A percentile compares a stretch with the other conserved stretches of the same genome.
Evolutionary conservation across 2,797 vertebrate species (phyloP).

Genomic region (Neosalanx taihuensis): DNA sequence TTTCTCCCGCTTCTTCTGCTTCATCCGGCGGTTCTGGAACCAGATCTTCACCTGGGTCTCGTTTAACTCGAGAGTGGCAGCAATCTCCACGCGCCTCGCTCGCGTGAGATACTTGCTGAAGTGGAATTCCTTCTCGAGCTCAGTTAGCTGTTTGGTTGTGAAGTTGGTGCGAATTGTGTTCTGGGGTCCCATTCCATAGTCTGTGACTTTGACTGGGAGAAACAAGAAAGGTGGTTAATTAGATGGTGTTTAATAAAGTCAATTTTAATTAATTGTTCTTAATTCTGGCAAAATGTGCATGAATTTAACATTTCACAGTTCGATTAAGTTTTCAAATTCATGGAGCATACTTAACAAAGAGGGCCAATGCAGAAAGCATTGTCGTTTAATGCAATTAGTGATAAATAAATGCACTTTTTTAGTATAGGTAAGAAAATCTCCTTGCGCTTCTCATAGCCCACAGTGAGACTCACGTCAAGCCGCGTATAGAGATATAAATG

Average conservation of each 20-base stretch:
- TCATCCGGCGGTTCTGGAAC: conserved; percentile 98
- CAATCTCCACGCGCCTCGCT: conserved; percentile 91
- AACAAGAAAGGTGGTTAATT: conserved; percentile 25
- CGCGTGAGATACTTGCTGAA: conserved; percentile 97
- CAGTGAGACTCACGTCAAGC: neutral
- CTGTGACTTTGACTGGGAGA: conserved; percentile 78
- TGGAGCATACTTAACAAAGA: neutral
- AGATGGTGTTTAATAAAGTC: neutral
- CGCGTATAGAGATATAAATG: neutral
- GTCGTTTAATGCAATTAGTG: neutral
- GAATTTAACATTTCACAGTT: neutral
- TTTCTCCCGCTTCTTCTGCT: conserved; percentile 95
- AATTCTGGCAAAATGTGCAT: neutral
- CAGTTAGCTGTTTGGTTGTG: conserved; percentile 93
- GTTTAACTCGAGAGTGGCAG: conserved; percentile 82
- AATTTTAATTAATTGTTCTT: too few species aligned
- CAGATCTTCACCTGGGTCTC: conserved; percentile 96
- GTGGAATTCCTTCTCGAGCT: conserved; percentile 97
- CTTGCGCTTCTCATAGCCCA: neutral
- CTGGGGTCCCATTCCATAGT: conserved; percentile 79
- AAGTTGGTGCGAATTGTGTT: conserved; percentile 92
- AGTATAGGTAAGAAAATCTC: neutral
- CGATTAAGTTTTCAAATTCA: neutral
- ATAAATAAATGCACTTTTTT: neutral
- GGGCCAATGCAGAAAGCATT: neutral